Percentiles rank a stretch among this genome's conserved stretches.
These are phyloP conservation scores for Calycopis cecrops DNA, from an alignment of 1,140 invertebrate genomes.

Conservation along the genomic window DNA sequence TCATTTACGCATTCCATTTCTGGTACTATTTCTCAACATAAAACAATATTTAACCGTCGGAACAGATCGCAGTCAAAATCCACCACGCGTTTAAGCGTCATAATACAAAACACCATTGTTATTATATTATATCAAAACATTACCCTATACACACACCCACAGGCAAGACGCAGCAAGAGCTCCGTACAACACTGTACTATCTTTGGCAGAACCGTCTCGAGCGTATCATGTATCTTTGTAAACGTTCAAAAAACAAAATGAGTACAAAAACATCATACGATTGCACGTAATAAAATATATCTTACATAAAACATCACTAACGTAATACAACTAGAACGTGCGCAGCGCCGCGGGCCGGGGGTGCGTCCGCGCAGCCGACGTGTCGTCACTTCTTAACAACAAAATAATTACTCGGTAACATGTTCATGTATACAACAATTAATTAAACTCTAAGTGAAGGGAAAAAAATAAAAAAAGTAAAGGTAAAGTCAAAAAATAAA, in stretches of 20 bases:
- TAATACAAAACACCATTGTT: not conserved
- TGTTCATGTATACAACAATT: no score
- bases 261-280: conserved; percentile 17
- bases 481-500: no score
- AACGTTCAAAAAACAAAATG: conserved; percentile 17
- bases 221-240: conserved; percentile 12
- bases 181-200: no score
- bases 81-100: conserved; percentile 4
- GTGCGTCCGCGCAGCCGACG: not conserved
- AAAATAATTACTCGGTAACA: no score
- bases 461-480: no score
- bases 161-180: not conserved
- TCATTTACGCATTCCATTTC: no score
- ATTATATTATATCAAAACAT: conserved; percentile 8
- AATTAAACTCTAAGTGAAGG: no score
- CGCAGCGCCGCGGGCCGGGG: not conserved
- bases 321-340: not conserved
- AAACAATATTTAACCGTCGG: no score
- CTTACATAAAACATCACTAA: conserved; percentile 20
- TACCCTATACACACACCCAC: conserved; percentile 4
- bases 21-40: no score
- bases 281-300: conserved; percentile 20
- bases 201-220: conserved; percentile 12
- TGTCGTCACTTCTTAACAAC: no score
- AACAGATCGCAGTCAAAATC: not conserved